Conservation (phyloP, 2,113 vertebrate genomes). For the Passer montanus region DNA sequence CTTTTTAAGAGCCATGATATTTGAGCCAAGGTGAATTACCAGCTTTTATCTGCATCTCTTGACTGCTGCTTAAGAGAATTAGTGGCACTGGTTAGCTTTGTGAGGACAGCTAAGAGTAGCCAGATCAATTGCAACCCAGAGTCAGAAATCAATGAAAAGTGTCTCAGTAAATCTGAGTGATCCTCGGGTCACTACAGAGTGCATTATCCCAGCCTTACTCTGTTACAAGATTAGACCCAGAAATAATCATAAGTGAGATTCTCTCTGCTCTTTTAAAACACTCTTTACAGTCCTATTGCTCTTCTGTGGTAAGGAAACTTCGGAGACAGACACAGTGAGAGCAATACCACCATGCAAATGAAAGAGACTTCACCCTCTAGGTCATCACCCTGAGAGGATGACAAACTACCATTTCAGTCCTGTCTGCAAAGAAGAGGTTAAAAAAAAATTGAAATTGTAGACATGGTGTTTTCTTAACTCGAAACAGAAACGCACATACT, state of each 20-base stretch:
- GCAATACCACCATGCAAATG: neutral
- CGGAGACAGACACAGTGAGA: neutral
- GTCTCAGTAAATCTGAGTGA: conserved; percentile 68
- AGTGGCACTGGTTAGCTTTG: conserved; percentile 63
- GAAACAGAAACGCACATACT: neutral
- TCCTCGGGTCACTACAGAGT: conserved; percentile 37
- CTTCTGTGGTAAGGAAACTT: neutral
- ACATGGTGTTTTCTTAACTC: neutral
- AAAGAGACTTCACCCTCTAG: neutral
- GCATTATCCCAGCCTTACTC: conserved; percentile 39
- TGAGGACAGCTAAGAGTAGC: conserved; percentile 56
- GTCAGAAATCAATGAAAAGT: conserved; percentile 76
- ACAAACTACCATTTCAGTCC: neutral
- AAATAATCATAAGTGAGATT: conserved; percentile 27
- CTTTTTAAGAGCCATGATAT: conserved; percentile 69
- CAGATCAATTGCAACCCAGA: conserved; percentile 69
- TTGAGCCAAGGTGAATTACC: conserved; percentile 67
- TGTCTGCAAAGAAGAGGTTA: neutral
- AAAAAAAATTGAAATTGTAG: neutral
- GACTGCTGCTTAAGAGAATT: conserved; percentile 79
- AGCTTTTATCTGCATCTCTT: conserved; percentile 77
- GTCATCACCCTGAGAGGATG: neutral
- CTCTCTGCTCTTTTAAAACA: conserved; percentile 10
- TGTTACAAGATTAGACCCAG: conserved; percentile 52
- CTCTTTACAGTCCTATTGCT: neutral